These are phyloP conservation scores for Catamblyrhynchus diadema DNA, from an alignment of 2,797 vertebrate species.

Conservation along the genomic window DNA sequence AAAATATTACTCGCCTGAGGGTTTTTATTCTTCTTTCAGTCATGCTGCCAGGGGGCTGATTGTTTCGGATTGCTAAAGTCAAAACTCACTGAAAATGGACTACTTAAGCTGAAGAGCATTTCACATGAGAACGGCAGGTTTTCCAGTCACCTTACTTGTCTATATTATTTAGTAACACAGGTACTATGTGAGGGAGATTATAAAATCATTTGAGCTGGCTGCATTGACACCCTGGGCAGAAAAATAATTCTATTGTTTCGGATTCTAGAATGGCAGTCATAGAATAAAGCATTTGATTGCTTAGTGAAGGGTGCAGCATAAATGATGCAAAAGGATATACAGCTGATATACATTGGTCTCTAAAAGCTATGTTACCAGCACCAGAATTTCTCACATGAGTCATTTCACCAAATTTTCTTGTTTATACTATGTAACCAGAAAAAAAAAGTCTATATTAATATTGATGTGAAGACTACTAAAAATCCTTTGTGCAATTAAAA, in stretches of 20 bases:
- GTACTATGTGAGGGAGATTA: background rate
- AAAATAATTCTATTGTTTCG: conserved; percentile 2
- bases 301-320: background rate
- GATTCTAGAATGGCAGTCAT: background rate
- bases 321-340: background rate
- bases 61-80: conserved; percentile 26
- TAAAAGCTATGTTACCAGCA: background rate
- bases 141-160: conserved; percentile 18
- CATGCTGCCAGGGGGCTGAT: conserved; percentile 46
- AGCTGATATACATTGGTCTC: background rate
- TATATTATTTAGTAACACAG: conserved; percentile 11
- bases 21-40: conserved; percentile 31
- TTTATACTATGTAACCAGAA: background rate
- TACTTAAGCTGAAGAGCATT: conserved; percentile 20
- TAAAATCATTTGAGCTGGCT: conserved; percentile 9
- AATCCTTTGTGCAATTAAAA: background rate
- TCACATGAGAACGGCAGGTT: background rate
- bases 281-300: background rate
- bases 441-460: background rate
- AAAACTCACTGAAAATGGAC: conserved; percentile 17
- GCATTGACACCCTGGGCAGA: background rate
- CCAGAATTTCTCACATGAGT: background rate
- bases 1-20: conserved; percentile 26
- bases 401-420: background rate
- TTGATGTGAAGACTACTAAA: background rate